phyloP scores from a whole-genome alignment of 2,113 vertebrate species.

The Polypterus senegalus region DNA sequence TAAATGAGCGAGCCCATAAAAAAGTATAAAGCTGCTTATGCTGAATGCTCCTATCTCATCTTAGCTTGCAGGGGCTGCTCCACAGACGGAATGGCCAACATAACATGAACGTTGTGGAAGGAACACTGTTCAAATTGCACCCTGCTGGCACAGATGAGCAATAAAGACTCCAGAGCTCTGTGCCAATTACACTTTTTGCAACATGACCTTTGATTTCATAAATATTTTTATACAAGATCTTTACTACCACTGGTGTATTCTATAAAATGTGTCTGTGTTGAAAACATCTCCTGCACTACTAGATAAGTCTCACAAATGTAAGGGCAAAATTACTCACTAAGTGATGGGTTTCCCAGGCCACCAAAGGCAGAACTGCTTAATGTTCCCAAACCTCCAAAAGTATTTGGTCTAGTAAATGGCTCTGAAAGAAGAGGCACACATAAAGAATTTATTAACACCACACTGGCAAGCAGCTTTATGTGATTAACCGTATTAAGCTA shows the following conservation, averaged over 20 bases:
- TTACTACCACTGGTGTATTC: not conserved
- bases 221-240: too few relatives aligned
- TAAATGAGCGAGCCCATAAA: too few relatives aligned
- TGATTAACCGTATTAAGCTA: not conserved
- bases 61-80: too few relatives aligned
- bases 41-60: too few relatives aligned
- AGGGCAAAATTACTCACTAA: slow-evolving; percentile 72
- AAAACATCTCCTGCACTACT: slow-evolving; percentile 19
- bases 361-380: slow-evolving; percentile 90
- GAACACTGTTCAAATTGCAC: too few relatives aligned
- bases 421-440: slow-evolving; percentile 47
- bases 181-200: too few relatives aligned
- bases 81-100: too few relatives aligned
- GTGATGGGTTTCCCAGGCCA: slow-evolving; percentile 88
- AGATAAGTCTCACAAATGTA: slow-evolving; percentile 14
- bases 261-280: slow-evolving; percentile 4
- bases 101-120: too few relatives aligned
- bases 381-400: slow-evolving; percentile 77
- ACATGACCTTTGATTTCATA: too few relatives aligned
- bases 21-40: too few relatives aligned
- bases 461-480: not conserved
- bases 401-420: slow-evolving; percentile 73
- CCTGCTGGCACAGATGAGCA: too few relatives aligned
- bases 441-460: not conserved
- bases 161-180: too few relatives aligned